These are phyloP conservation scores for Copidosoma aretas DNA, from an alignment of 2,888 invertebrate species.

Conservation along the genomic window DNA sequence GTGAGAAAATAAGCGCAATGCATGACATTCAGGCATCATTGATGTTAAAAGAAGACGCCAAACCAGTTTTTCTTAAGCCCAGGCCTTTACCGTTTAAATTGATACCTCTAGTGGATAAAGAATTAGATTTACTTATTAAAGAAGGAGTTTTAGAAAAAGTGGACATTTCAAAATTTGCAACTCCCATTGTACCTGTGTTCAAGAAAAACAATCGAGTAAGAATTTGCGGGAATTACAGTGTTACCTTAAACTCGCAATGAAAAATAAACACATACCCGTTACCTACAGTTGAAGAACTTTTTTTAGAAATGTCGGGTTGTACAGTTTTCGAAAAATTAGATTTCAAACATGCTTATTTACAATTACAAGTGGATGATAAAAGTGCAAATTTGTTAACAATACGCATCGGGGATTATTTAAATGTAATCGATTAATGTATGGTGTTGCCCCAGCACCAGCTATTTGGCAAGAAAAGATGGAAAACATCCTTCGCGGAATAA, in stretches of 20 bases:
- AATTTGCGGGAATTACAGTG: conserved; percentile 45
- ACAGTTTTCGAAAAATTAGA: conserved; percentile 45
- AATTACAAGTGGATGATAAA: conserved; percentile 5
- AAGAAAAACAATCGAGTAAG: conserved; percentile 46
- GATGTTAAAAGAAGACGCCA: conserved; percentile 34
- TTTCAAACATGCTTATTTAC: conserved; percentile 48
- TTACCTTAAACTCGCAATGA: conserved; percentile 46
- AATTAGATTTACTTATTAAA: conserved; percentile 34
- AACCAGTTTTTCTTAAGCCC: conserved; percentile 40
- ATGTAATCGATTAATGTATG: background rate
- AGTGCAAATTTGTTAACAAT: conserved; percentile 2
- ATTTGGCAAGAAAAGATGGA: conserved; percentile 9
- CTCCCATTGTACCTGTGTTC: conserved; percentile 50
- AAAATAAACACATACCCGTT: conserved; percentile 45
- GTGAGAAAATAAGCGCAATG: conserved; percentile 25
- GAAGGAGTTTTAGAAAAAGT: conserved; percentile 41
- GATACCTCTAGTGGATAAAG: conserved; percentile 16
- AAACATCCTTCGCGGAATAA: background rate
- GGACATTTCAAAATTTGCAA: conserved; percentile 49
- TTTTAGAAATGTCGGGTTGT: conserved; percentile 45
- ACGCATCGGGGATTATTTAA: background rate
- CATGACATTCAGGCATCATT: conserved; percentile 31
- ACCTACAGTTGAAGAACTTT: conserved; percentile 46
- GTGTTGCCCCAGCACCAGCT: conserved; percentile 7
- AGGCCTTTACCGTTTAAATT: conserved; percentile 42